Base-by-base conservation (phyloP, 2,113 vertebrate species). In the Engraulis encrasicolus region DNA sequence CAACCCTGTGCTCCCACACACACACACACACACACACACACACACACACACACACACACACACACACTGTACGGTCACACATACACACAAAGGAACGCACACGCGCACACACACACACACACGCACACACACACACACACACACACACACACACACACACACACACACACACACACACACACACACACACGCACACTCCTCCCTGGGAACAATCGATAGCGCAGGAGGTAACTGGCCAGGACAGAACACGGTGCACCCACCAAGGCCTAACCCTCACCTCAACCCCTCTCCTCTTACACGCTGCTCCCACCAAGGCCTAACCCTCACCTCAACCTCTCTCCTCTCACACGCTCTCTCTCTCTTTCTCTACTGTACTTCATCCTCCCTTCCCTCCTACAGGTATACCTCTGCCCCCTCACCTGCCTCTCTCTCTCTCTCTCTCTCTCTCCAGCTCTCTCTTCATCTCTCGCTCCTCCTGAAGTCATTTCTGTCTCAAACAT, bases 171-270 rank as follows among this genome's bases (percentile, higher is more conserved):
- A 52, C 50, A 15, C 50, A 52, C 54, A 23, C 18, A n/a, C 54
- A 58, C 54, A 58, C 54, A 58, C 19, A 23, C 54, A n/a, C 54
- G 23, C 54, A 23, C 54, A 58, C 54, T 20, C 54, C 20, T 2
- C 54, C 54, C 54, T 20, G 19, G 23, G 54, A 58, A 58, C 54
- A 58, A 58, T 58, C 54, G 54, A 58, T 58, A 20, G 6, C 9
- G 54, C 54, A 58, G 54, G 54, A n/a, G 54, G 54, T 58, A n/a
- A 58, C 54, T 58, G 54, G 18, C 54, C 54, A 20, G 54, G 54
- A 58, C 54, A 58, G 54, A 58, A 58, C 54, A 58, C 23, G 54
- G 19, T 58, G 54, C 54, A n/a, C 54, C 54, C 6, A 58, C 54
- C 20, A 58, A 58, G 54, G 19, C 23, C 18, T 6, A 19, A 6